Base-by-base conservation (phyloP, 1,140 invertebrate species). In the Propsilocerus akamusi region DNA sequence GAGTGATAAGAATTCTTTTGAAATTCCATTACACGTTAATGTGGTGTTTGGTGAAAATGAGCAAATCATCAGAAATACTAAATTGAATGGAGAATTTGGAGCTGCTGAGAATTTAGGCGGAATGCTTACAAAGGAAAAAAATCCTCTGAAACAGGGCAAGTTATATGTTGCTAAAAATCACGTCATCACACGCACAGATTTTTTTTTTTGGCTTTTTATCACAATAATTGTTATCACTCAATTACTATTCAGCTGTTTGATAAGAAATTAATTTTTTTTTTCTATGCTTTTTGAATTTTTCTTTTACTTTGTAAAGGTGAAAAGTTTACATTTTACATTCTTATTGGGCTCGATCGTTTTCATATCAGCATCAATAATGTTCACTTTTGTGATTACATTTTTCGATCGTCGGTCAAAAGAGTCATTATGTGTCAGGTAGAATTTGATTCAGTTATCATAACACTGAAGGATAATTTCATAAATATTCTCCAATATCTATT, bases 11-110 rank as follows among this genome's bases (percentile, higher is more conserved):
- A 17, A 14, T 7, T 41, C 34, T 6, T 7, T 8, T 5, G 34
- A 41, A 4, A 41, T 41, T 41, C 34, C 34, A 17, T 41, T 41
- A 20, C 34, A 41, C 11, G 10, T 41, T 8, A 41, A 41, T 41
- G 34, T 41, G 5, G 34, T 41, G n/a, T 41, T 41, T 41, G 34
- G 34, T 41, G 34, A 41, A 41, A 41, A 41, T 41, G 34, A 41
- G 17, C 34, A 41, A 20, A 41, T 41, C 10, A 41, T 41, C 14
- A 20, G 34, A 20, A 41, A 41, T 41, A 41, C 34, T 1, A 41
- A 41, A 17, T 20, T 41, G 5, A 41, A 41, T 41, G 34, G 34
- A 7, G 34, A 41, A 20, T 41, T 41, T 20, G 34, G 34, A 7
- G 34, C 34, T 20, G 34, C 34, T 20, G 34, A 41, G 11, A 41